Percentiles rank a stretch among this genome's conserved stretches.
These are phyloP conservation scores for Chelonus formosanus DNA, from an alignment of 2,888 invertebrate species.

Conservation along the genomic window DNA sequence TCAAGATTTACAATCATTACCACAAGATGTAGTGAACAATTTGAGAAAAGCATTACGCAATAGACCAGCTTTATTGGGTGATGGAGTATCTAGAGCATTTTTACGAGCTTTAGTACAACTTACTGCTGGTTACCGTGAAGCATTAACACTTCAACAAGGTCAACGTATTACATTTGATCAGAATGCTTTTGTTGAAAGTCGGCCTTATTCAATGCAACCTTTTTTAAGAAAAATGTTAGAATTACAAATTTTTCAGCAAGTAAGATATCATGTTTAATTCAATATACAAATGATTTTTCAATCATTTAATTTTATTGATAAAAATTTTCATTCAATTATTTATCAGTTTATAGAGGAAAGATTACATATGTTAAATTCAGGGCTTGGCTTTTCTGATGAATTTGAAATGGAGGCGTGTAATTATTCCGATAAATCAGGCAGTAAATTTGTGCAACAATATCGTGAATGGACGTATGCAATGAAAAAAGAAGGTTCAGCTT, in stretches of 20 bases:
- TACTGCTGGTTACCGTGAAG: conserved; percentile 94
- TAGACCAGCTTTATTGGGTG: conserved; percentile 81
- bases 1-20: conserved; percentile 89
- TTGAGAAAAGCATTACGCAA: conserved; percentile 81
- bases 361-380: conserved; percentile 90
- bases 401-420: conserved; percentile 90
- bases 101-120: conserved; percentile 89
- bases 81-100: conserved; percentile 93
- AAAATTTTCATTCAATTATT: too few relatives aligned
- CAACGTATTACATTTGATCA: conserved; percentile 84
- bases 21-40: conserved; percentile 85
- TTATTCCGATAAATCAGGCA: conserved; percentile 73
- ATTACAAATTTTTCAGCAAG: conserved; percentile 94
- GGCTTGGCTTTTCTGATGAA: conserved; percentile 91
- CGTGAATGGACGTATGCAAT: conserved; percentile 83
- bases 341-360: conserved; percentile 92
- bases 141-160: conserved; percentile 78
- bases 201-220: conserved; percentile 85
- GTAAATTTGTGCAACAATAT: conserved; percentile 75
- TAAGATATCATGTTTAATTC: conserved; percentile 53
- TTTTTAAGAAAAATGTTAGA: conserved; percentile 91
- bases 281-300: conserved; percentile 5
- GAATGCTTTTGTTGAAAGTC: conserved; percentile 87
- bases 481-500: conserved; percentile 82
- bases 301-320: too few relatives aligned